Evolutionary conservation across 2,888 invertebrate species (phyloP).

Genomic region (Horisme vitalbata): DNA sequence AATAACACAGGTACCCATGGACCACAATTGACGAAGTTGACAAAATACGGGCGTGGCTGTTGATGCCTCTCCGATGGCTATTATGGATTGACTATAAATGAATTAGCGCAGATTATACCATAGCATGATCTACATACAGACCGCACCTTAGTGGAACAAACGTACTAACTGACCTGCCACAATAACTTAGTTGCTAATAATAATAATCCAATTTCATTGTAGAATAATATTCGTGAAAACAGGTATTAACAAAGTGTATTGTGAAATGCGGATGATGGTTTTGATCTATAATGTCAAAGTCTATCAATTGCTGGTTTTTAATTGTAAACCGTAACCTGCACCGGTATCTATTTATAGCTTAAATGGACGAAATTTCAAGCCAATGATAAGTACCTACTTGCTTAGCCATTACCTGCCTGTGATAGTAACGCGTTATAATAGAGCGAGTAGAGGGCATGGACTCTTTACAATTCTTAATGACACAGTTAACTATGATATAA

Average conservation of each 20-base stretch:
- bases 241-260: too few relatives aligned
- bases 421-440: neutral
- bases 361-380: neutral
- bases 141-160: slow-evolving; percentile 43
- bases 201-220: neutral
- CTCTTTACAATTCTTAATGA: too few relatives aligned
- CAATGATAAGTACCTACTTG: slow-evolving; percentile 3
- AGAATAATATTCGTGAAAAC: too few relatives aligned
- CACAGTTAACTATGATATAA: neutral
- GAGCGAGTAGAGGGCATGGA: too few relatives aligned
- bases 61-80: slow-evolving; percentile 46
- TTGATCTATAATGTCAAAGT: neutral
- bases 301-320: neutral
- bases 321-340: neutral
- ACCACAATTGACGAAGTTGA: slow-evolving; percentile 40
- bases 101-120: slow-evolving; percentile 55
- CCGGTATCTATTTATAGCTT: neutral
- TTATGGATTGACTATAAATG: slow-evolving; percentile 52
- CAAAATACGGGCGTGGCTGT: slow-evolving; percentile 63
- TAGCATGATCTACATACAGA: slow-evolving; percentile 18
- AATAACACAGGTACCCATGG: slow-evolving; percentile 13
- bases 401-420: neutral
- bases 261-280: neutral
- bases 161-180: slow-evolving; percentile 42
- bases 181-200: slow-evolving; percentile 20